Evolutionary conservation across 2,113 vertebrate species (phyloP).

Genomic region (Gorsachius goisagi): DNA sequence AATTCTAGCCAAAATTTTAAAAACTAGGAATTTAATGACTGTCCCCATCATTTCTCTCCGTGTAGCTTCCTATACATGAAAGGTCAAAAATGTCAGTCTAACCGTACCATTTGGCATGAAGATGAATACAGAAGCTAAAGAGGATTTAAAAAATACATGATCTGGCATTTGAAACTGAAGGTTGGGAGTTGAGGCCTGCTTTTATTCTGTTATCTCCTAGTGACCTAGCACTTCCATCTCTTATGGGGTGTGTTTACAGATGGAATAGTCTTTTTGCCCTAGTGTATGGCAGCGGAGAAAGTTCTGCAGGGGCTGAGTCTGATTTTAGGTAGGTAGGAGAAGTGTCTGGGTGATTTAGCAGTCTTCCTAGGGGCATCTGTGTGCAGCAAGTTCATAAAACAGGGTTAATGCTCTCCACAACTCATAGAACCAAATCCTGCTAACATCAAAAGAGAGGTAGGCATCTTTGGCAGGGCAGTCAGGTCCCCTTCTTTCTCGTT

Average conservation of each 20-base stretch:
- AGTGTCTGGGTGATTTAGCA: not conserved
- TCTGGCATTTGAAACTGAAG: slow-evolving; percentile 30
- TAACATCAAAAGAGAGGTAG: not conserved
- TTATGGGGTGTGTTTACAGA: not conserved
- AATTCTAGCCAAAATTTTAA: not conserved
- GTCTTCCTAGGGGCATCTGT: not conserved
- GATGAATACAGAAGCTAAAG: slow-evolving; percentile 59
- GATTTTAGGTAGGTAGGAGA: not conserved
- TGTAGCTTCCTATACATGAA: slow-evolving; percentile 18
- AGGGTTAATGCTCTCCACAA: not conserved
- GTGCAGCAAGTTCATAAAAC: not conserved
- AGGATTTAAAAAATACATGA: slow-evolving; percentile 65
- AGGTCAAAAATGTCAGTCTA: slow-evolving; percentile 43
- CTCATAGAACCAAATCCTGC: not conserved
- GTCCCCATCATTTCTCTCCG: not conserved
- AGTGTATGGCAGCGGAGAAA: not conserved
- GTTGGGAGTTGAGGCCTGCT: not conserved
- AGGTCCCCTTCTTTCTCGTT: not conserved
- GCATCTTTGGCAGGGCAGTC: not conserved
- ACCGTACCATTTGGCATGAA: slow-evolving; percentile 38
- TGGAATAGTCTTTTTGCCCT: not conserved
- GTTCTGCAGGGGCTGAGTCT: not conserved
- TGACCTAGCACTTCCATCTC: not conserved
- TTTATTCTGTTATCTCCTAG: slow-evolving; percentile 22
- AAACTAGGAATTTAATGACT: slow-evolving; percentile 17